Conservation (phyloP, 2,113 vertebrate species). For the Phyllostomus hastatus region DNA sequence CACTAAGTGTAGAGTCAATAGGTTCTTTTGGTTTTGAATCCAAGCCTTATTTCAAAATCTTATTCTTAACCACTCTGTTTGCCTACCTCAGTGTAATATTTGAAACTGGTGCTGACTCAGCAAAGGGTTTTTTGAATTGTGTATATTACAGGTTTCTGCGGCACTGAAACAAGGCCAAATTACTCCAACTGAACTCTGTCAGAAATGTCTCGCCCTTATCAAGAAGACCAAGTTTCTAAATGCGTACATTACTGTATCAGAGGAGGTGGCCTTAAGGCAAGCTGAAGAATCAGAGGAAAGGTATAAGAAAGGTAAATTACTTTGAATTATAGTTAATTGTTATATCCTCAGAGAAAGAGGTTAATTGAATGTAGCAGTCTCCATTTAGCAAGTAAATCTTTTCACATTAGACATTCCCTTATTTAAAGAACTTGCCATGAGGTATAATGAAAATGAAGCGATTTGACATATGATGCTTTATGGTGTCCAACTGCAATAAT, state of each 20-base stretch:
- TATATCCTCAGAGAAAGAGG: neutral
- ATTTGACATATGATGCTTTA: neutral
- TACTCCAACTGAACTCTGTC: constrained; percentile 91
- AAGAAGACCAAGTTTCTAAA: constrained; percentile 90
- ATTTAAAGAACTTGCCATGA: constrained; percentile 34
- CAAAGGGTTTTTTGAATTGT: constrained; percentile 1
- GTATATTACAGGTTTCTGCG: constrained; percentile 82
- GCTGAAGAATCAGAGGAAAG: constrained; percentile 89
- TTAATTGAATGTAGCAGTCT: neutral
- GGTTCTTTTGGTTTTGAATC: neutral
- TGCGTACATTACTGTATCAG: constrained; percentile 90
- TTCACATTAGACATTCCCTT: neutral
- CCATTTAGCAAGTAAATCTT: constrained; percentile 35
- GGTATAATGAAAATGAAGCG: neutral
- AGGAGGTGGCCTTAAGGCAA: constrained; percentile 89
- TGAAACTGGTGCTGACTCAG: neutral
- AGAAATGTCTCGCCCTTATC: constrained; percentile 88
- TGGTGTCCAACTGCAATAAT: neutral
- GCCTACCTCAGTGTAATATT: neutral
- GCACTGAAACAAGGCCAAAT: constrained; percentile 89
- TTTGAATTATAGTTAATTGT: neutral
- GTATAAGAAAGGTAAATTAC: constrained; percentile 83
- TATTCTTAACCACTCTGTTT: neutral
- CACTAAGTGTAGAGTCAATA: neutral
- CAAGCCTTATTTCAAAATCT: neutral